A percentile compares a stretch with the other conserved stretches of the same genome.
phyloP scores from a whole-genome alignment of 2,113 vertebrate species.

The Myiopsitta monachus region DNA sequence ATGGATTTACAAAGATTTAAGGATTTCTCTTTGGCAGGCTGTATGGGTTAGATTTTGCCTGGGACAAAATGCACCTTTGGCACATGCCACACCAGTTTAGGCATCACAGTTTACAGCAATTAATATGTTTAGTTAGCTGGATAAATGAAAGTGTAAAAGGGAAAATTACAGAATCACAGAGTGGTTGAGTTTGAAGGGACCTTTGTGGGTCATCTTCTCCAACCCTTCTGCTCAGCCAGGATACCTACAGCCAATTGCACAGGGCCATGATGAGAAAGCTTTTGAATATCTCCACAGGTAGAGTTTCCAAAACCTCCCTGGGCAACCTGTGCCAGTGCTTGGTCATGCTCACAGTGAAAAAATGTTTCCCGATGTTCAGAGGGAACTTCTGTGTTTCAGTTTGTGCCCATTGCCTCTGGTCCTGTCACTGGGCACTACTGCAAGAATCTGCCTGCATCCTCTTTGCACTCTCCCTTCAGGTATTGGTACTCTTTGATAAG shows the following conservation, averaged over 20 bases:
- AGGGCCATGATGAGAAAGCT: rapidly evolving
- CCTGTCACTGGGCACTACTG: not conserved
- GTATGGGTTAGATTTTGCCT: rapidly evolving
- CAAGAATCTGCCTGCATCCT: not conserved
- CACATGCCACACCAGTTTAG: not conserved
- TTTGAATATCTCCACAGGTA: not conserved
- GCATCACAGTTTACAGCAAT: not conserved
- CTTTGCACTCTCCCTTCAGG: not conserved
- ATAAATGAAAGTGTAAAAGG: not conserved
- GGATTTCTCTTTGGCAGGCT: not conserved
- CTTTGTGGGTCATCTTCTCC: not conserved
- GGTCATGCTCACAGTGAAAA: not conserved
- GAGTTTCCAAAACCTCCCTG: not conserved
- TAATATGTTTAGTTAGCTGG: not conserved
- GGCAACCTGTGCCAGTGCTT: not conserved
- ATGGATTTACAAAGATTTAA: not conserved
- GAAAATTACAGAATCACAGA: not conserved
- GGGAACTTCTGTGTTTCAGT: not conserved
- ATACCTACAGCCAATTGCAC: not conserved
- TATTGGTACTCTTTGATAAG: not conserved
- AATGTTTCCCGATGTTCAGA: not conserved
- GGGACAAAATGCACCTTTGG: not conserved
- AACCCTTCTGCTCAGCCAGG: not conserved
- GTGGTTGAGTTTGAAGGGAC: not conserved
- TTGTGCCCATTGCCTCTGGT: not conserved